Evolutionary conservation across 2,113 vertebrate genomes (phyloP), one percentile per base, ranked within the genome.

Genomic region (Phodopus roborovskii): DNA sequence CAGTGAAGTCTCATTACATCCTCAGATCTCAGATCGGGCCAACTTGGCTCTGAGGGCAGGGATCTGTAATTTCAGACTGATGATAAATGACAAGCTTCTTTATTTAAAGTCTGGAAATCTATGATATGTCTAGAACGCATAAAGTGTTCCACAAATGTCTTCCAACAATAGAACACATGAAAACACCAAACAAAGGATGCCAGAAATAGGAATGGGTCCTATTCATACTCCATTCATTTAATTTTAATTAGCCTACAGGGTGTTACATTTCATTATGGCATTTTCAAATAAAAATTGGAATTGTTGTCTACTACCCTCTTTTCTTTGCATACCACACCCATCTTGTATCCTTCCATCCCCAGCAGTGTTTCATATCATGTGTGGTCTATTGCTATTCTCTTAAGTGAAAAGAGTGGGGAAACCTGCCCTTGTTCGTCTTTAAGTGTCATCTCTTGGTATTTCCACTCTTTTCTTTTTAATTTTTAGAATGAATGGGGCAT

Each of bases 31-130:
- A 68, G 45, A 86, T 2, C 1, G 16, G 48, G 50, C 8, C 50
- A 70, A n/a, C 84, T 48, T 71, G 28, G 16, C 33, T 70, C 26
- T 79, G 73, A 58, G n/a, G 68, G 13, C 71, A 77, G 12, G n/a
- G 62, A 92, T 74, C 45, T 33, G 6, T 60, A 81, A 86, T 88
- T 36, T 90, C 75, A 77, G 39, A 70, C 87, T 74, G 87, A 74
- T 86, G 94, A 88, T 88, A 91, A 95, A 92, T 91, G 13, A 91
- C 8, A 20, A 33, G 48, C 45, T 56, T 88, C 36, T 56, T 87
- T 84, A 82, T 53, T 94, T 94, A 90, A 91, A 95, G 89, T 64
- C 7, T 92, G 58, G 62, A 96, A 92, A 62, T 70, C 1, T 78
- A 45, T 90, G 87, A 6, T 39, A 48, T 73, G 83, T 42, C 84